Base-by-base conservation (phyloP, 2,797 vertebrate species). In the Rhadinocentrus ornatus region DNA sequence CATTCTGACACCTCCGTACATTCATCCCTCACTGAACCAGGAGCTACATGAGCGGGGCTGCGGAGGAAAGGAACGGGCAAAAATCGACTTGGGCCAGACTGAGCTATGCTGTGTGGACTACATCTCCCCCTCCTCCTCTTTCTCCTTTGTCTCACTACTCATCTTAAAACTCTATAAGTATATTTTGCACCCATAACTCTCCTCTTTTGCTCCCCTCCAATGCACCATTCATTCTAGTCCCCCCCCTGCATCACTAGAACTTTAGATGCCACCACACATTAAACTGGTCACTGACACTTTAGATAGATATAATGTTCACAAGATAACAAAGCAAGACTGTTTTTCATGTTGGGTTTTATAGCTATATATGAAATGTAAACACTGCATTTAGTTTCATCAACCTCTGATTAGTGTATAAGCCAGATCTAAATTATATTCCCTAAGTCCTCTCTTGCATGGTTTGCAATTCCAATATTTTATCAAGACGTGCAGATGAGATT, bases 381-480 rank as follows among this genome's bases (percentile, higher is more conserved):
- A 75, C 72, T 50, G 84, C 78, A 72, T 81, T 48, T 66, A 71
- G 56, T 75, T 86, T 81, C 75, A 81, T 67, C 62, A 78, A 81
- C 66, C 74, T 31, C 66, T 35, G 62, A 74, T 78, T 41, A 72
- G 39, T 71, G 18, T 84, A 50, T 39, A 32, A 80, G 77, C 67
- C 52, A 0, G 37, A 73, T 77, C 58, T 27, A 66, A 85, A 85
- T 62, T 53, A 54, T 77, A 48, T 48, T 59, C 66, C 69, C 73
- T 13, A 27, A 73, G 54, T 62, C 69, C 24, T 27, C 0, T 62
- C 61, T 27, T 94, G 95, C 95, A 95, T 96, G 94, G 91, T 94
- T 92, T 62, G 95, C 68, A 71, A 66, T 93, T 94, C 90, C 92
- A 94, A 90, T 93, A 80, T 85, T 93, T 90, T 93, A 94, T 86